Evolutionary conservation across 2,888 invertebrate species (phyloP).

Genomic region (Minunthozetes semirufus): DNA sequence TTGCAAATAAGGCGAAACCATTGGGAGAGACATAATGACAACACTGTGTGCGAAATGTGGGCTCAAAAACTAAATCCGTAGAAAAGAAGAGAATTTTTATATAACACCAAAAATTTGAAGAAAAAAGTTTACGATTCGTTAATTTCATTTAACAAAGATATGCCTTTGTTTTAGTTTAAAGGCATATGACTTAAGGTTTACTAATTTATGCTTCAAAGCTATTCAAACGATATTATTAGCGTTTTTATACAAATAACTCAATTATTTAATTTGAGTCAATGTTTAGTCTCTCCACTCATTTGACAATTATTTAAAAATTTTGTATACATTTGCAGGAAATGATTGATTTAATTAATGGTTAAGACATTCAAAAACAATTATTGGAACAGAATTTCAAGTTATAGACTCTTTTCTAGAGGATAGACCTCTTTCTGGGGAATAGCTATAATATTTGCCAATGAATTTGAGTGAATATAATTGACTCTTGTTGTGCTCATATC

Average conservation of each 20-base stretch:
- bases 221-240: neutral
- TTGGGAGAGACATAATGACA: neutral
- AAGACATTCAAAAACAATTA: too few relatives aligned
- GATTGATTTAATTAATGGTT: too few relatives aligned
- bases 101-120: neutral
- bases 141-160: neutral
- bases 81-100: neutral
- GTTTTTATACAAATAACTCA: neutral
- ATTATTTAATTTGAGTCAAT: slow-evolving; percentile 6
- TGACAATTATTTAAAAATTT: too few relatives aligned
- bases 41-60: neutral
- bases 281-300: neutral
- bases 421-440: too few relatives aligned
- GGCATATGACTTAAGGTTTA: neutral
- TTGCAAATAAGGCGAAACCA: neutral
- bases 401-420: too few relatives aligned
- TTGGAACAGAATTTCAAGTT: too few relatives aligned
- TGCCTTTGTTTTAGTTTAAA: neutral
- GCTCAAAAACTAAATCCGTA: neutral
- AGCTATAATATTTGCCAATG: too few relatives aligned
- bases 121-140: slow-evolving; percentile 10
- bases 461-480: too few relatives aligned
- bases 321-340: too few relatives aligned
- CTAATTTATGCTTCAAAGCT: neutral
- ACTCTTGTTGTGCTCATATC: too few relatives aligned